phyloP scores from a whole-genome alignment of 2,888 invertebrate genomes.

The Stenoptilia bipunctidactyla region DNA sequence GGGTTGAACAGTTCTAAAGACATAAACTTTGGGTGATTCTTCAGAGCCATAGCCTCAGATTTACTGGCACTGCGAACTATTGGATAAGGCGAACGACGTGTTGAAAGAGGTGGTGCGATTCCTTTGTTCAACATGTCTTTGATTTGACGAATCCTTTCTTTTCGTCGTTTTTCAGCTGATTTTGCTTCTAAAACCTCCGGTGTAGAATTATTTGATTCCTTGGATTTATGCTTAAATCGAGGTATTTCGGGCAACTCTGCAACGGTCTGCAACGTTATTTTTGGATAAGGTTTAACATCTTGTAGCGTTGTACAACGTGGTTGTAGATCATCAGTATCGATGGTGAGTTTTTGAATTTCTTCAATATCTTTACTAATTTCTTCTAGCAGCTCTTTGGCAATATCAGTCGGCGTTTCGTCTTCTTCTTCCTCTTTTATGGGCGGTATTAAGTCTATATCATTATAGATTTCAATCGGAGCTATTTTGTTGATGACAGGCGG shows the following conservation, averaged over 20 bases:
- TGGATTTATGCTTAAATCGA: constrained; percentile 49
- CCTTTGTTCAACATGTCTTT: constrained; percentile 78
- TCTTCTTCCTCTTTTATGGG: constrained; percentile 44
- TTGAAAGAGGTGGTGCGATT: constrained; percentile 71
- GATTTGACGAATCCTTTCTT: constrained; percentile 77
- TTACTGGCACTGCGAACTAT: constrained; percentile 77
- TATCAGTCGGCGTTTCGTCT: constrained; percentile 50
- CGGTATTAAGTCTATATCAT: constrained; percentile 52
- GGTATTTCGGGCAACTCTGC: constrained; percentile 75
- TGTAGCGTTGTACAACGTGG: constrained; percentile 48
- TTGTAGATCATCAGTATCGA: constrained; percentile 50
- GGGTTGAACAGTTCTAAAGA: constrained; percentile 90
- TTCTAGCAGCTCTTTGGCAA: constrained; percentile 45
- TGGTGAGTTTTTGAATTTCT: constrained; percentile 62
- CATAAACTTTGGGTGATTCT: constrained; percentile 80
- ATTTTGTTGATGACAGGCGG: constrained; percentile 32
- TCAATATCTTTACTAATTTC: constrained; percentile 64
- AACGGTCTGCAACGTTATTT: constrained; percentile 73
- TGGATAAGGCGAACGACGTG: constrained; percentile 72
- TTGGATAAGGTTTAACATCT: constrained; percentile 64
- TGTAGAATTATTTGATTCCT: constrained; percentile 37
- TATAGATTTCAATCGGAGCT: constrained; percentile 44
- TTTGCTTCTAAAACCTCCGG: constrained; percentile 50
- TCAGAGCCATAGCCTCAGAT: constrained; percentile 69
- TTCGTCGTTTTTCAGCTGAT: constrained; percentile 67